phyloP scores from a whole-genome alignment of 2,888 invertebrate genomes.

The Vannuccia rotundouncinata region DNA sequence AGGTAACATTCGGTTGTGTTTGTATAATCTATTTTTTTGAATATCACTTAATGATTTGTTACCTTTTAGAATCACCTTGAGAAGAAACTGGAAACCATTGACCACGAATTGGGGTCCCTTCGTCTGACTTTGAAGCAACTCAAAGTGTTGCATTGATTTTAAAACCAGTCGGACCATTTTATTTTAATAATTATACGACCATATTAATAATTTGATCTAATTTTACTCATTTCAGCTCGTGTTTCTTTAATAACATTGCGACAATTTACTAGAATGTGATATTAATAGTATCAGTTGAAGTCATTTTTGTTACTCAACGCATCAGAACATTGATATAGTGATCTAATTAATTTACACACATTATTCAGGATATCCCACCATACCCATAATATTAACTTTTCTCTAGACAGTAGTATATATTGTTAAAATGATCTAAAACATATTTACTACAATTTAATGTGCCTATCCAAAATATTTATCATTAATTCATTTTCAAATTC shows the following conservation, averaged over 20 bases:
- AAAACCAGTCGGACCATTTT: neutral
- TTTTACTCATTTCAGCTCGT: no score
- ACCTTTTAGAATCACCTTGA: neutral
- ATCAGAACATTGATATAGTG: no score
- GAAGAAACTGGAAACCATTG: neutral
- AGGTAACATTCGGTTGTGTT: no score
- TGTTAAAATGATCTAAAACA: neutral
- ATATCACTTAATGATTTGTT: no score
- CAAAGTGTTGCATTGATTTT: neutral
- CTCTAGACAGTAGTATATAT: neutral
- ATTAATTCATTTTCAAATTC: neutral
- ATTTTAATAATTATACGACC: neutral
- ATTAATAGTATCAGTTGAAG: no score
- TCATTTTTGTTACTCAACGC: no score
- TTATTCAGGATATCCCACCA: no score
- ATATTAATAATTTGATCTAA: no score
- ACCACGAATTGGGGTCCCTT: slow-evolving; percentile 2
- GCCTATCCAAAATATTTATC: neutral
- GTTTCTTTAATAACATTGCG: neutral
- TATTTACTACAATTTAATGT: neutral
- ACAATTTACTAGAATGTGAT: neutral
- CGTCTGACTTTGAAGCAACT: slow-evolving; percentile 5
- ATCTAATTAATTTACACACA: no score
- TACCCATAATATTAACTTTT: neutral
- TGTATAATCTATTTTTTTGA: no score